These are phyloP conservation scores for Coleophora deauratella DNA, from an alignment of 2,888 invertebrate species.

Conservation along the genomic window DNA sequence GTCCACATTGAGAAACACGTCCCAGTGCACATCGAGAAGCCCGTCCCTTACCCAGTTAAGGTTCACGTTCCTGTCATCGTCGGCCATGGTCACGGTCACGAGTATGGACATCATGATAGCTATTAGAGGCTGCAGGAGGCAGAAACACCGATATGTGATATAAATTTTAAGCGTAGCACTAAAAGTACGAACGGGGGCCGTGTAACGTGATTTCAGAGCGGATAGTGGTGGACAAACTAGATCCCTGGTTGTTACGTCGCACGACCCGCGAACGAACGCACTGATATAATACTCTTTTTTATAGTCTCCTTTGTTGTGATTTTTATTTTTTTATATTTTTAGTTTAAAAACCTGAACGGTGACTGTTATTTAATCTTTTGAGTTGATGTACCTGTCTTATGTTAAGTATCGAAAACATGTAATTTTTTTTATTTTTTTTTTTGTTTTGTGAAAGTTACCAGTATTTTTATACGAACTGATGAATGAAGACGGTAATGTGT, in stretches of 20 bases:
- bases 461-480: conserved; percentile 39
- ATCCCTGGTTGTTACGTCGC: conserved; percentile 34
- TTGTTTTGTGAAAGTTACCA: conserved; percentile 31
- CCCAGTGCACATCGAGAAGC: conserved; percentile 76
- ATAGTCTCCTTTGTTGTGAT: conserved; percentile 47
- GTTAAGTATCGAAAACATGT: conserved; percentile 36
- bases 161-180: conserved; percentile 68
- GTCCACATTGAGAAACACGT: conserved; percentile 79
- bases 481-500: conserved; percentile 7
- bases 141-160: conserved; percentile 69
- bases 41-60: conserved; percentile 77
- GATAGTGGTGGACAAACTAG: conserved; percentile 42
- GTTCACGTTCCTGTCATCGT: conserved; percentile 72
- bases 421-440: conserved; percentile 21
- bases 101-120: conserved; percentile 68
- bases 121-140: conserved; percentile 72
- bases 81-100: conserved; percentile 61
- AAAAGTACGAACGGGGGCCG: conserved; percentile 41
- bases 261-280: conserved; percentile 47
- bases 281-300: conserved; percentile 56
- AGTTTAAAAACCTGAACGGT: conserved; percentile 35
- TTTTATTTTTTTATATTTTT: conserved; percentile 38
- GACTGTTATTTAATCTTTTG: conserved; percentile 50
- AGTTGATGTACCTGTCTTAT: conserved; percentile 72
- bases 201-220: conserved; percentile 37